Percentiles rank a stretch among this genome's conserved stretches.
Evolutionary conservation across 2,797 vertebrate species (phyloP).

Genomic region (Pipistrellus pygmaeus): DNA sequence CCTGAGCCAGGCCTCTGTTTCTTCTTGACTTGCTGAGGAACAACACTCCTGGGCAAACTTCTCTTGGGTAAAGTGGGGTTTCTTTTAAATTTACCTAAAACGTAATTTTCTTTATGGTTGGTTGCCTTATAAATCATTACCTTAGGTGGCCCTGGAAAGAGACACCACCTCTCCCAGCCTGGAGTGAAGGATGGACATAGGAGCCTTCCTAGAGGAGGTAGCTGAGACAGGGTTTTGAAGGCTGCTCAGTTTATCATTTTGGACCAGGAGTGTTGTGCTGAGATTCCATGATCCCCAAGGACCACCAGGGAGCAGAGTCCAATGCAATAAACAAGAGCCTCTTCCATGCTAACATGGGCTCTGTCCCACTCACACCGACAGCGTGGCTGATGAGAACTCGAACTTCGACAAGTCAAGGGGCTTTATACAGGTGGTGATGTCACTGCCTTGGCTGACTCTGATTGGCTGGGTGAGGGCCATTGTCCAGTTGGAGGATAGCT

Average conservation of each 20-base stretch:
- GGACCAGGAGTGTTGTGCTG: no score
- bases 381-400: no score
- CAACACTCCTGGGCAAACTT: background rate
- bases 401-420: no score
- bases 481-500: no score
- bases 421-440: no score
- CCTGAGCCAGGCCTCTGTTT: background rate
- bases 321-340: no score
- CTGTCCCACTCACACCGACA: no score
- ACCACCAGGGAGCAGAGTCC: no score
- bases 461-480: no score
- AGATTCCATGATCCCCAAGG: no score
- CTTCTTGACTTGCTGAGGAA: background rate
- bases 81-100: background rate
- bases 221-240: background rate
- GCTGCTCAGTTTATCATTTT: background rate
- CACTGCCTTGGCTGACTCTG: no score
- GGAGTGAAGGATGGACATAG: background rate
- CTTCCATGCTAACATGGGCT: no score
- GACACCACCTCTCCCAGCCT: background rate
- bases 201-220: background rate
- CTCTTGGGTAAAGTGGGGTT: background rate
- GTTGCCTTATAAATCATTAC: background rate
- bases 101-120: background rate
- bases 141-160: background rate